phyloP scores from a whole-genome alignment of 2,113 vertebrate genomes.

The Trichechus manatus region DNA sequence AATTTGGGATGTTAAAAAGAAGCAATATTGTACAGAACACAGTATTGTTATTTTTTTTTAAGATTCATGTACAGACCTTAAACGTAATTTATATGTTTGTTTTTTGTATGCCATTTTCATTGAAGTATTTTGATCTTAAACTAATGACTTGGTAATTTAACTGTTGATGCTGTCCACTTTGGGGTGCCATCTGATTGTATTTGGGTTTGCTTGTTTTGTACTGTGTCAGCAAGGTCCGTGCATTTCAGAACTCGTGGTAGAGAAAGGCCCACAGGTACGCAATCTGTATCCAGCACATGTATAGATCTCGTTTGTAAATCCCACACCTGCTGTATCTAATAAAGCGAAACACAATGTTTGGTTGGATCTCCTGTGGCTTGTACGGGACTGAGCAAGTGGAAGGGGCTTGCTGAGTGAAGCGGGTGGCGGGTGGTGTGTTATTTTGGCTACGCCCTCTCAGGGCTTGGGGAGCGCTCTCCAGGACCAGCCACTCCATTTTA shows the following conservation, averaged over 20 bases:
- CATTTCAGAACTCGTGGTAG: slow-evolving; percentile 85
- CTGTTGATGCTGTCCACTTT: slow-evolving; percentile 83
- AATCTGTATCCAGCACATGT: slow-evolving; percentile 71
- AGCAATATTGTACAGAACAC: slow-evolving; percentile 84
- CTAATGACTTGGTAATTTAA: slow-evolving; percentile 88
- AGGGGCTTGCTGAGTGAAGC: rapidly evolving
- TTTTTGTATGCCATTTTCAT: slow-evolving; percentile 86
- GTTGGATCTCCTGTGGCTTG: neutral
- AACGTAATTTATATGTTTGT: slow-evolving; percentile 95
- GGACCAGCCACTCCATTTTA: rapidly evolving
- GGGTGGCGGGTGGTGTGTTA: rapidly evolving
- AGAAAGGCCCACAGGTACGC: neutral
- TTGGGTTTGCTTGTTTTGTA: slow-evolving; percentile 78
- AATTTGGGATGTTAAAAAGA: slow-evolving; percentile 80
- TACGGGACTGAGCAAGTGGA: rapidly evolving
- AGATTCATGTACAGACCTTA: slow-evolving; percentile 90
- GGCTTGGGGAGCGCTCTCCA: rapidly evolving
- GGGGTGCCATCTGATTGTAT: slow-evolving; percentile 79
- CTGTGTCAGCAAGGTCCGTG: slow-evolving; percentile 82
- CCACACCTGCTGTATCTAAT: slow-evolving; percentile 86
- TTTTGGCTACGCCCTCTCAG: rapidly evolving
- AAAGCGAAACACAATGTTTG: slow-evolving; percentile 78
- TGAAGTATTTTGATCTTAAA: slow-evolving; percentile 85
- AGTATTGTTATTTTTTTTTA: slow-evolving; percentile 84
- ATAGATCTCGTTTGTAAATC: slow-evolving; percentile 84